Conservation (phyloP, 2,113 vertebrate genomes). For the Chitala chitala region DNA sequence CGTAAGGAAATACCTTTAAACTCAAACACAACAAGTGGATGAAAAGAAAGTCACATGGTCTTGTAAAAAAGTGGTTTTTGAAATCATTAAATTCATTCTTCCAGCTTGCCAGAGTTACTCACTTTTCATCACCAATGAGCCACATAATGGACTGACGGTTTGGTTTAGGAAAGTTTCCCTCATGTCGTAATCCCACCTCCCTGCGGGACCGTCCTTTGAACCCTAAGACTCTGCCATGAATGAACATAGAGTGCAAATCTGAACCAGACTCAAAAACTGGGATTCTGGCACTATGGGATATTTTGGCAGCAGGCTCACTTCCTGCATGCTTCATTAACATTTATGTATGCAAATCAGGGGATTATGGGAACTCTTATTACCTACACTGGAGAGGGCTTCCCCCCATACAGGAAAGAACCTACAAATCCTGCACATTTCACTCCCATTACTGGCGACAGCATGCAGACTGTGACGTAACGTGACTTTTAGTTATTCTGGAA, state of each 20-base stretch:
- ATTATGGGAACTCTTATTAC: conserved; percentile 31
- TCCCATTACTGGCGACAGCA: not conserved
- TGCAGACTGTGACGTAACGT: conserved; percentile 17
- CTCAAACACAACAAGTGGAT: not conserved
- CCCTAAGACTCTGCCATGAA: conserved; percentile 23
- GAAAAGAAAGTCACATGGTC: not conserved
- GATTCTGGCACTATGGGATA: conserved; percentile 29
- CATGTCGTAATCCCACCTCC: conserved; percentile 25
- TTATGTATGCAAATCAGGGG: conserved; percentile 38
- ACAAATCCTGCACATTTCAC: not conserved
- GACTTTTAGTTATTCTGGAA: conserved; percentile 26
- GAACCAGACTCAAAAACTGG: conserved; percentile 38
- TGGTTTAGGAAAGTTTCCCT: conserved; percentile 33
- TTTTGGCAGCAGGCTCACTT: conserved; percentile 33
- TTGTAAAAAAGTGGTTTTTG: conserved; percentile 1
- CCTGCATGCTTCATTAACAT: conserved; percentile 38
- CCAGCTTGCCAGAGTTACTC: conserved; percentile 23
- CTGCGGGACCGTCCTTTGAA: conserved; percentile 33
- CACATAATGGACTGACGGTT: conserved; percentile 31
- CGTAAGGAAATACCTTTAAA: not conserved
- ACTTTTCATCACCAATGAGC: conserved; percentile 37
- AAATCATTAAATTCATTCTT: conserved; percentile 10
- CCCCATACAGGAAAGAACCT: not conserved
- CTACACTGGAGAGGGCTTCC: conserved; percentile 19
- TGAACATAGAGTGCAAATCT: conserved; percentile 31